Percentiles rank a stretch among this genome's conserved stretches.
These are phyloP conservation scores for Pelobates cultripes DNA, from an alignment of 2,797 vertebrate genomes.

Conservation along the genomic window DNA sequence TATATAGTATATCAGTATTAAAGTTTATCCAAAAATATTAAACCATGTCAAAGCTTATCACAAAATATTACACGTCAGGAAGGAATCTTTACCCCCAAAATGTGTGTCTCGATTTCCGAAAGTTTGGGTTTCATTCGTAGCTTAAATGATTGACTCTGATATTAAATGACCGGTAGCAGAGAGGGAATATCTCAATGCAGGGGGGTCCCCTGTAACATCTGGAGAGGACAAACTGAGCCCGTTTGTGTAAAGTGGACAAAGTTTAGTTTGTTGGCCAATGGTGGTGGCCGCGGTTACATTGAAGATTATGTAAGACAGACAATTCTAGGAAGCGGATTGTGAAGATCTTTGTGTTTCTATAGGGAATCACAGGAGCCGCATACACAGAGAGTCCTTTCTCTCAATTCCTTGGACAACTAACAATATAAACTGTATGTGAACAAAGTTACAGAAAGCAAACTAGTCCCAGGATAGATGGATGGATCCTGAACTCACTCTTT, in stretches of 20 bases:
- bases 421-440: background rate
- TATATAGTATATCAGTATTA: no score
- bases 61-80: no score
- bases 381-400: background rate
- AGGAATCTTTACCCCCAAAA: no score
- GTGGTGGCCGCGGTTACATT: background rate
- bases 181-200: no score
- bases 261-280: background rate
- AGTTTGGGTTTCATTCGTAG: no score
- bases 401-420: background rate
- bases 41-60: no score
- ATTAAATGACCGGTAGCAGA: no score
- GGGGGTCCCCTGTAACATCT: background rate
- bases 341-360: background rate
- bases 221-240: background rate
- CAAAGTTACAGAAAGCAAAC: conserved; percentile 1
- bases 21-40: no score
- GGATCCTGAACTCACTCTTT: no score
- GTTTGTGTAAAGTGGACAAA: conserved; percentile 12
- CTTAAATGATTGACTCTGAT: no score
- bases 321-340: background rate
- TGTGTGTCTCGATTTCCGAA: no score
- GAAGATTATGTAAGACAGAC: background rate
- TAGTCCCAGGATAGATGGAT: background rate
- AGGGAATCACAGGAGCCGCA: background rate